Evolutionary conservation across 2,888 invertebrate genomes (phyloP).

Genomic region (Ypsolopha scabrella): DNA sequence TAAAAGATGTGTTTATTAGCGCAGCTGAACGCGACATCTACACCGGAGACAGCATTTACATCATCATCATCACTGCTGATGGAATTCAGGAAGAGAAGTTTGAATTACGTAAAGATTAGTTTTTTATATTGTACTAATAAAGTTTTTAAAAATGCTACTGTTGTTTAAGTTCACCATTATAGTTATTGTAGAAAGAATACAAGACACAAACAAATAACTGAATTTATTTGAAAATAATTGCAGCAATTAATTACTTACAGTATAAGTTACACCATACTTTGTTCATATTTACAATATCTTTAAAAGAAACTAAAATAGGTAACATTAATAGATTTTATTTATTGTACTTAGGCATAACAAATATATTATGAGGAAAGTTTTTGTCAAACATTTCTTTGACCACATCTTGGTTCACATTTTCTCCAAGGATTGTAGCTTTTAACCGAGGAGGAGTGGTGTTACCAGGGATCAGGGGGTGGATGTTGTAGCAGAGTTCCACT

Average conservation of each 20-base stretch:
- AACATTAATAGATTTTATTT: slow-evolving; percentile 44
- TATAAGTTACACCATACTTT: slow-evolving; percentile 38
- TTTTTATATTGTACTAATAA: slow-evolving; percentile 9
- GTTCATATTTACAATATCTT: slow-evolving; percentile 57
- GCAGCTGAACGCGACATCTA: slow-evolving; percentile 98
- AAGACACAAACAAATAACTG: slow-evolving; percentile 40
- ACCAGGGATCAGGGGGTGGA: slow-evolving; percentile 83
- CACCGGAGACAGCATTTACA: slow-evolving; percentile 91
- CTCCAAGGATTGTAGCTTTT: slow-evolving; percentile 62
- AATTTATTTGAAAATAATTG: slow-evolving; percentile 33
- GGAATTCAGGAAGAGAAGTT: slow-evolving; percentile 83
- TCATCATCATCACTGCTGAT: slow-evolving; percentile 89
- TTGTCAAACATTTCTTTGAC: slow-evolving; percentile 61
- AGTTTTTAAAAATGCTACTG: slow-evolving; percentile 9
- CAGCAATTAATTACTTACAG: slow-evolving; percentile 33
- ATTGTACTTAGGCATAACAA: slow-evolving; percentile 68
- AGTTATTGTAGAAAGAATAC: not conserved
- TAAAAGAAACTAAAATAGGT: slow-evolving; percentile 26
- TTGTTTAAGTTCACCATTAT: slow-evolving; percentile 5
- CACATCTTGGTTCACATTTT: slow-evolving; percentile 40
- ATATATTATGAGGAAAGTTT: slow-evolving; percentile 60
- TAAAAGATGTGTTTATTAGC: slow-evolving; percentile 97
- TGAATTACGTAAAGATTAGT: slow-evolving; percentile 89
- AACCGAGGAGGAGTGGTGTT: slow-evolving; percentile 77
- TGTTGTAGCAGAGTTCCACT: slow-evolving; percentile 77